Percentiles rank a stretch among this genome's conserved stretches.
These are phyloP conservation scores for Hypolimnas misippus DNA, from an alignment of 2,888 invertebrate genomes.

Conservation along the genomic window DNA sequence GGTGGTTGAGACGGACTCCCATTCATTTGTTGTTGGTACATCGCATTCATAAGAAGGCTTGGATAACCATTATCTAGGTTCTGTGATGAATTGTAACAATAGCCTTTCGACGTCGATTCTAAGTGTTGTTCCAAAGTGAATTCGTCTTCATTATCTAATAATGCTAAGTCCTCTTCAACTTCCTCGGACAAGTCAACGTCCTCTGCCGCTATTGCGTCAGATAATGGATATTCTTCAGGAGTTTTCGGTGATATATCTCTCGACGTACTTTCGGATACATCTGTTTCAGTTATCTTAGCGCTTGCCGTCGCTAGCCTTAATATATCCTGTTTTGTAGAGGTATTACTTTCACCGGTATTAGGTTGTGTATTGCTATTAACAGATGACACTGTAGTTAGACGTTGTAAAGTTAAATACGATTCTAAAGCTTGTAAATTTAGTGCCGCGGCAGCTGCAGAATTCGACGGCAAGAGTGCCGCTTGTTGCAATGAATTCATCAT, in stretches of 20 bases:
- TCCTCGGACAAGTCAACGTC: conserved; percentile 88
- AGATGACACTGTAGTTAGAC: conserved; percentile 88
- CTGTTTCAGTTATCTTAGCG: conserved; percentile 79
- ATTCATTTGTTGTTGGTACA: conserved; percentile 84
- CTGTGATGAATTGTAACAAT: conserved; percentile 77
- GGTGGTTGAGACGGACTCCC: conserved; percentile 77
- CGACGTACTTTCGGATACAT: conserved; percentile 63
- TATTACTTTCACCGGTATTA: conserved; percentile 61
- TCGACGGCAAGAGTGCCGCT: conserved; percentile 91
- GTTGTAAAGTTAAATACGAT: conserved; percentile 92
- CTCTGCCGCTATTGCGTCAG: conserved; percentile 83
- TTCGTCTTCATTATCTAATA: conserved; percentile 90
- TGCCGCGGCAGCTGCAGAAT: conserved; percentile 93
- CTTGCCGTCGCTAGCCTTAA: conserved; percentile 85
- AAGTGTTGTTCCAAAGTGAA: conserved; percentile 85
- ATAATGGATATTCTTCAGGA: conserved; percentile 77
- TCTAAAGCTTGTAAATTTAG: conserved; percentile 93
- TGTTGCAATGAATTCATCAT: conserved; percentile 93
- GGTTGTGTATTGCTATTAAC: conserved; percentile 68
- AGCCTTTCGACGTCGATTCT: conserved; percentile 74
- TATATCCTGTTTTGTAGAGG: conserved; percentile 86
- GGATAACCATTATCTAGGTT: conserved; percentile 88
- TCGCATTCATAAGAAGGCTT: conserved; percentile 87
- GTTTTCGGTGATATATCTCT: conserved; percentile 77
- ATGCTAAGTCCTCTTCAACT: conserved; percentile 89